Base-by-base conservation (phyloP, 2,113 vertebrate genomes). In the Cyanistes caeruleus region DNA sequence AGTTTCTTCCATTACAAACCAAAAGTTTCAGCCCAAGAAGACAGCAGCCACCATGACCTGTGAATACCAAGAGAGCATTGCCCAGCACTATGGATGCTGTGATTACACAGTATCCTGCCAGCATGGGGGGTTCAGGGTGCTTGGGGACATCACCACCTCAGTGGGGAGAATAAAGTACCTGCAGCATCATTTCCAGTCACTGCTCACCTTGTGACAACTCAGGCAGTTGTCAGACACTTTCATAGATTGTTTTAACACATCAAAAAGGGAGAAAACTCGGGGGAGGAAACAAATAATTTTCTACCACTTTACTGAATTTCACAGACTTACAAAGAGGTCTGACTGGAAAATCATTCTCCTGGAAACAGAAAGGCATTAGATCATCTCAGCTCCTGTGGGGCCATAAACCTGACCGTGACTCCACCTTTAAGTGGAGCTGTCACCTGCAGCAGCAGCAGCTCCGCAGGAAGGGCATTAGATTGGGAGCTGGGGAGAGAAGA, bases 91-190 rank as follows among this genome's bases (percentile, higher is more conserved):
- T 0, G 4, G 44, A 27, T 24, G 24, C 7, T 24, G 7, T 17
- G 33, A 58, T 33, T 4, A 33, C n/a, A 44, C 43, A 53, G 28
- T 0, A 19, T 1, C 31, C 46, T 20, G 12, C 17, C 28, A 68
- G 17, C 9, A 21, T 7, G 3, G 19, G 33, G 43, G 58, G 30
- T 3, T 19, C 27, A n/a, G 7, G 8, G 5, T 30, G 22, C 46
- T 13, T 3, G 1, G n/a, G 44, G 53, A 17, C 20, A 67, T 5
- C 1, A 0, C 3, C 43, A n/a, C 18, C 48, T 20, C 72, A 18
- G 0, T 1, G 37, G 12, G 49, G 56, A 73, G 31, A 27, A 48
- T 0, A 7, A 52, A 65, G 24, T 3, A 48, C 4, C 39, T 33
- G 48, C 63, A 79, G 35, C 59, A 49, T 2, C 49, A 33, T 21